Evolutionary conservation across 1,140 invertebrate species (phyloP), one percentile per base, ranked within the genome.

Genomic region (Zaprionus gabonicus): DNA sequence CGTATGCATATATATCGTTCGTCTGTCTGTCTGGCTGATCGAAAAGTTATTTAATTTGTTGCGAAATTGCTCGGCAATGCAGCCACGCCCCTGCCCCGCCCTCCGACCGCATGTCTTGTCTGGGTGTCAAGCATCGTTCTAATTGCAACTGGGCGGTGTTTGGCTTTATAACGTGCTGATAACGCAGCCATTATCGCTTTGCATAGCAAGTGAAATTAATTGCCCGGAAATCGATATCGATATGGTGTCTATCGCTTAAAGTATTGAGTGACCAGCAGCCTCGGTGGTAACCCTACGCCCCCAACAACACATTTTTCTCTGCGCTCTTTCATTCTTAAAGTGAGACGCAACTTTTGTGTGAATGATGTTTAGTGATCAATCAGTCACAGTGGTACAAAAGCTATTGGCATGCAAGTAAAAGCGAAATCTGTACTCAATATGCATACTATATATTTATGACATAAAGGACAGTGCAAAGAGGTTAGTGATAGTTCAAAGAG

Each of bases 21-120:
- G 71, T 44, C 53, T 56, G 9, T 34, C 27, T 27, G 27, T 27
- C 44, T 44, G 17, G 17, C 36, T 46, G 72, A 7, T 36, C 56
- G 27, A 56, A 28, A 53, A 70, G 53, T 75, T 77, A 82, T 86
- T 87, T 53, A 86, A 69, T 66, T 46, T 71, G 73, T 87, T 87
- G 69, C 84, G 74, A 78, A 87, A 83, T 88, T 10, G 28, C 15
- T 49, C 20, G 34, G 62, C 56, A 59, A 65, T 65, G 62, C 53
- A 28, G 34, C 25, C 53, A 46, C 15, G 38, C 38, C 38, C 15
- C 13, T 6, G 4, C 38, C 1, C 13, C 38, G 5, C 13, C 38
- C 38, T n/a, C 5, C 38, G 13, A 2, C 38, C 38, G 4, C 38
- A 10, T 3, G 31, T 15, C 38, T 41, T 41, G 5, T n/a, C 38